Percentiles rank a stretch among this genome's conserved stretches.
Conservation (phyloP, 2,797 vertebrate genomes). For the Petrocephalus schoutedeni region DNA sequence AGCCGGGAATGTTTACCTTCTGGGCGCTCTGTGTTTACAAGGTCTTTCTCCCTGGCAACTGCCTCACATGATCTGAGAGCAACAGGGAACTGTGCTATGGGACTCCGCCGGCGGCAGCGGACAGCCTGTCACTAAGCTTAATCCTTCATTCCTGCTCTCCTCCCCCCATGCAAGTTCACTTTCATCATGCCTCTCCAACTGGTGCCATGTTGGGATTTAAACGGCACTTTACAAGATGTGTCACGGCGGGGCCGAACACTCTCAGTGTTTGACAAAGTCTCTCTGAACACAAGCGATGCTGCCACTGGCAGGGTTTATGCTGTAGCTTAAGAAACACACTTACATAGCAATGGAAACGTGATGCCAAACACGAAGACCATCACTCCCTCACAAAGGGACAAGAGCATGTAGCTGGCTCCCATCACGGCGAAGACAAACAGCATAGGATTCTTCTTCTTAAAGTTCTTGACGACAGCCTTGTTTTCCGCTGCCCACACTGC, state of each 20-base stretch:
- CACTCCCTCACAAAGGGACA: conserved; percentile 86
- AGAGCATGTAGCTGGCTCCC: conserved; percentile 84
- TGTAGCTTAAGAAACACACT: conserved; percentile 51
- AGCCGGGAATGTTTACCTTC: not conserved
- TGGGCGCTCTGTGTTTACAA: not conserved
- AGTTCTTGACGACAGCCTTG: conserved; percentile 76
- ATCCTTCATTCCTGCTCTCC: not conserved
- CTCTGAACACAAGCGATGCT: conserved; percentile 39
- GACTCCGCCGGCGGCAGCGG: not conserved
- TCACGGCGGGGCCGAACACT: not conserved
- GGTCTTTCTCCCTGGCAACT: conserved; percentile 20
- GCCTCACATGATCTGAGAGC: conserved; percentile 3
- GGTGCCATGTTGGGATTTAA: not conserved
- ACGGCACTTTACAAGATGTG: not conserved
- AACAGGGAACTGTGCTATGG: not conserved
- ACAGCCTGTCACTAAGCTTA: not conserved
- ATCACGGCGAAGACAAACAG: conserved; percentile 77
- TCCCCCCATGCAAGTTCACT: not conserved
- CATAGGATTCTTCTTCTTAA: conserved; percentile 88
- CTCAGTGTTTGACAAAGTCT: not conserved
- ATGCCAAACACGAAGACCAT: conserved; percentile 97
- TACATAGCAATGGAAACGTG: conserved; percentile 85
- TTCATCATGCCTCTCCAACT: not conserved
- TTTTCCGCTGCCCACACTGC: conserved; percentile 94
- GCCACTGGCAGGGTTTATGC: conserved; percentile 17